Base-by-base conservation (phyloP, 64 coral and sea anemone genomes). In the Porites australiensis region DNA sequence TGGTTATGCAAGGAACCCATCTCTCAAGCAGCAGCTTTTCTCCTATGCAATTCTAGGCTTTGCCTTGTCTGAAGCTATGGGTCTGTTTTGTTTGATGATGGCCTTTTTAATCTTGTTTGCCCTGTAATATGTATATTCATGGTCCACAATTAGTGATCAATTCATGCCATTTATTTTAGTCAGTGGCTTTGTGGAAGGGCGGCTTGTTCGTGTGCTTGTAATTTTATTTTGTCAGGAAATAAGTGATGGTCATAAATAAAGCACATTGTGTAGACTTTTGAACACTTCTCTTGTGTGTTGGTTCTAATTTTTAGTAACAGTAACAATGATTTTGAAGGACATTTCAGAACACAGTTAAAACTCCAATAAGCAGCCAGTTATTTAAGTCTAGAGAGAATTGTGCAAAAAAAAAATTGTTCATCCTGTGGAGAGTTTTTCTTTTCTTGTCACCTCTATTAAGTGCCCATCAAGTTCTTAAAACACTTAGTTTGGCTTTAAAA, bases 71-170 rank as follows among this genome's bases (percentile, higher is more conserved):
- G 98, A 99, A 93, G 98, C 98, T 82, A 99, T 99, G 98, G 98
- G 98, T 70, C 94, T 99, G 70, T 99, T 99, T 54, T 96, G 98
- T 88, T 93, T 99, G 89, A 99, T 99, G 98, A 99, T 99, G 98
- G 94, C 98, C 45, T 96, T 99, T 95, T 90, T 99, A 89, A 99
- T 99, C 88, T 82, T 99, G 75, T 99, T 99, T 99, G 98, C 98
- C 72, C 89, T 99, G 70, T 99, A 99, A 89, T 92, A 46, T 84
- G 81, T 84, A 37, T 37, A 84, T 68, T 68, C 81, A 18, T 50
- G 49, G 49, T 78, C 75, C 15, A 50, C 13, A 48, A 37, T 37
- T 37, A 50, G 73, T 19, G 73, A 50, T 84, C 61, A 67, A 84
- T 84, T 84, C 63, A 50, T 69, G 81, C 81, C 81, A 68, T 84